Evolutionary conservation across 2,113 vertebrate genomes (phyloP).

Genomic region (Chamaea fasciata): DNA sequence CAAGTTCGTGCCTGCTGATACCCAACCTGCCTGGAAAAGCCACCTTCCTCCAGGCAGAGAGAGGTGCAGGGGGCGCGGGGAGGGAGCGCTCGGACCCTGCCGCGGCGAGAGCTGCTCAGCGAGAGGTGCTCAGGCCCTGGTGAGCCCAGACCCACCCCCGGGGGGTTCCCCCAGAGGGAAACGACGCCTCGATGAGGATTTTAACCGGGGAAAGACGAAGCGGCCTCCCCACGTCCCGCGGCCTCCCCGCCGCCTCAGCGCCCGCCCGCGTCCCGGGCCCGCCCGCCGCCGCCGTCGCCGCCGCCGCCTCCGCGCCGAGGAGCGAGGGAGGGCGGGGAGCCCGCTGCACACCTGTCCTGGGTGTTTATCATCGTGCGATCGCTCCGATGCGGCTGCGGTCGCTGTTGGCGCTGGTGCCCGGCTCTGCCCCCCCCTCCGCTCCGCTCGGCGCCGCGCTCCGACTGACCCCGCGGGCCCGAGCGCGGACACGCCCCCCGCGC

Average conservation of each 20-base stretch:
- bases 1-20: background rate
- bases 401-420: background rate
- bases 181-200: background rate
- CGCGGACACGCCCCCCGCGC: conserved; percentile 1
- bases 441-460: conserved; percentile 15
- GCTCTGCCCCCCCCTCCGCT: background rate
- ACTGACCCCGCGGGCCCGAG: conserved; percentile 24
- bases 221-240: background rate
- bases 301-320: background rate
- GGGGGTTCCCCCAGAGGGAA: background rate
- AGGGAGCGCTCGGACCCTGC: background rate
- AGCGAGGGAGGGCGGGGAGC: background rate
- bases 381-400: background rate
- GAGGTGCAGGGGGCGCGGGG: background rate
- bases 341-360: conserved; percentile 18
- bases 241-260: background rate
- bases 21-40: background rate
- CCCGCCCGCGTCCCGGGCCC: background rate
- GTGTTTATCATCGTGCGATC: conserved; percentile 65
- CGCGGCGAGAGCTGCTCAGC: background rate
- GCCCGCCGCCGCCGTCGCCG: background rate
- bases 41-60: background rate
- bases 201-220: background rate
- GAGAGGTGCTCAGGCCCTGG: background rate
- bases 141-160: background rate